These are phyloP conservation scores for Littorina saxatilis DNA, from an alignment of 1,140 invertebrate species.

Conservation along the genomic window DNA sequence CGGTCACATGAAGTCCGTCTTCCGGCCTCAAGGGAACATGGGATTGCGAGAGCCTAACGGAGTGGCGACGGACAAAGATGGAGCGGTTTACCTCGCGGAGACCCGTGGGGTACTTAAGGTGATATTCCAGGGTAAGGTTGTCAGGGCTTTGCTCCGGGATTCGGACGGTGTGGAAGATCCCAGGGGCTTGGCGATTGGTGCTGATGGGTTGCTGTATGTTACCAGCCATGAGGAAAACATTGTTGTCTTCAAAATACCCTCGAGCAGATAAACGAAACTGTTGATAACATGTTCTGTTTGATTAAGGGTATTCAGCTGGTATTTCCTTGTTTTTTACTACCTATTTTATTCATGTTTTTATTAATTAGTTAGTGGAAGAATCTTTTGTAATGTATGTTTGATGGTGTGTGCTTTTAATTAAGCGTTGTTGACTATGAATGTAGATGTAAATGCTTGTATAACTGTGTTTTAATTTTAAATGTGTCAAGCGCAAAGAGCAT, in stretches of 20 bases:
- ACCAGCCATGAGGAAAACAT: constrained; percentile 25
- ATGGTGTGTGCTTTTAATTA: too few relatives aligned
- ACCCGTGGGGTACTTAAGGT: constrained; percentile 27
- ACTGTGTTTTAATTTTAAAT: too few relatives aligned
- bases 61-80: constrained; percentile 10
- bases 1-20: constrained; percentile 4
- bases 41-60: constrained; percentile 36
- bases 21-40: constrained; percentile 29
- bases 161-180: constrained; percentile 36
- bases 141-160: constrained; percentile 12
- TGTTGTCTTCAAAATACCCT: constrained; percentile 34
- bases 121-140: constrained; percentile 11
- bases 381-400: too few relatives aligned
- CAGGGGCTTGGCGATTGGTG: constrained; percentile 30
- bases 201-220: constrained; percentile 34
- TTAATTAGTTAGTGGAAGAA: too few relatives aligned
- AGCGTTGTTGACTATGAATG: too few relatives aligned
- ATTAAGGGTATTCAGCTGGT: too few relatives aligned
- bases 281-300: too few relatives aligned
- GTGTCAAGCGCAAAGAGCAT: too few relatives aligned
- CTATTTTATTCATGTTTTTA: too few relatives aligned
- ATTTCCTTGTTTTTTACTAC: too few relatives aligned
- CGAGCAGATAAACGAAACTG: too few relatives aligned
- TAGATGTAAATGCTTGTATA: too few relatives aligned
- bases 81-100: constrained; percentile 36